Evolutionary conservation across 2,113 vertebrate species (phyloP).

Genomic region (Serilophus lunatus): DNA sequence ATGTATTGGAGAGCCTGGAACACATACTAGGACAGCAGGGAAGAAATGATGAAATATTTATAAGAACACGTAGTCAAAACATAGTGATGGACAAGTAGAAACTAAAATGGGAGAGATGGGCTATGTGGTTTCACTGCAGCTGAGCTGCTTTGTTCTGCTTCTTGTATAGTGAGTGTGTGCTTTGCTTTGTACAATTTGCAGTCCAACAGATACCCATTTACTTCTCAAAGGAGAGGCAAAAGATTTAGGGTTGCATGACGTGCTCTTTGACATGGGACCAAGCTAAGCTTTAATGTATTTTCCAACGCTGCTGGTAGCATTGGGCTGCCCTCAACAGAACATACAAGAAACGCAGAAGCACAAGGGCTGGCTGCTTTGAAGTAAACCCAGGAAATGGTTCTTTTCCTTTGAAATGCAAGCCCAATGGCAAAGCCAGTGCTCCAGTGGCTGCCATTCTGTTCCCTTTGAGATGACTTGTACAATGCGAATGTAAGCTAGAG

Average conservation of each 20-base stretch:
- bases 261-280: not conserved
- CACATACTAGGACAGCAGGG: not conserved
- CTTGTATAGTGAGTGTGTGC: not conserved
- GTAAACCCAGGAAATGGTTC: not conserved
- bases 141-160: not conserved
- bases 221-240: not conserved
- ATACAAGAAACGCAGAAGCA: not conserved
- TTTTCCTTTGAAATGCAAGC: slow-evolving; percentile 18
- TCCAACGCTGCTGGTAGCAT: not conserved
- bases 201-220: not conserved
- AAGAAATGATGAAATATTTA: not conserved
- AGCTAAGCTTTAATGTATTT: not conserved
- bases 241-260: not conserved
- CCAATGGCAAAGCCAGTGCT: not conserved
- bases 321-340: not conserved
- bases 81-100: not conserved
- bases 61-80: not conserved
- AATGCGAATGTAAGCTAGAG: not conserved
- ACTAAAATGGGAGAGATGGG: not conserved
- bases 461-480: not conserved
- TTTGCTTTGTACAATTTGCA: not conserved
- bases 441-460: not conserved
- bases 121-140: not conserved
- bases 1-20: not conserved
- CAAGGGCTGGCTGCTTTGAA: not conserved